Evolutionary conservation across 2,888 invertebrate species (phyloP), one percentile per base, ranked within the genome.

Genomic region (Lysandra coridon): DNA sequence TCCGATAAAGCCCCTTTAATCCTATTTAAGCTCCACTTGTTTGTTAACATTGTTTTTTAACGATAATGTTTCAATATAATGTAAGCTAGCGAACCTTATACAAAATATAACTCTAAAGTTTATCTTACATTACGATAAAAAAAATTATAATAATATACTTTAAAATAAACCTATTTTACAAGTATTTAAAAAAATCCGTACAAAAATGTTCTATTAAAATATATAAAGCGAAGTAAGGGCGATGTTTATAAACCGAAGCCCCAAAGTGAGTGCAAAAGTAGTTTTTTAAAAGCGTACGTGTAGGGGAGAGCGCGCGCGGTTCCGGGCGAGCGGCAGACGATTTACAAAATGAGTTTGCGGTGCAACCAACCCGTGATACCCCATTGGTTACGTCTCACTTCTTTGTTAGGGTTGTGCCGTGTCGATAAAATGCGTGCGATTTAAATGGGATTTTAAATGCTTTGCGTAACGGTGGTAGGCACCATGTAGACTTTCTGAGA

Each of bases 341-440:
- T 94, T 94, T 94, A 94, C 92, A 93, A 93, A 94, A 94, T 93
- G 94, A 94, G 94, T 94, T 94, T 94, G 94, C 91, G 93, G 94
- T 92, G 92, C 93, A 92, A 92, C 93, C 92, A 91, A 90, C 87
- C 92, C 91, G 91, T 90, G 92, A 91, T 92, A 93, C 93, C 90
- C 92, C 92, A 94, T 92, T 91, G 94, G 93, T 91, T 93, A 94
- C 94, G 93, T 94, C 94, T 94, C 92, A 94, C 94, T 94, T 92
- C 89, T 91, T 91, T 89, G 86, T 84, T 88, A 92, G 92, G 85
- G 92, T 86, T 82, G 87, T 53, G 80, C 30, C 4, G 12, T 69
- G 40, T 53, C 57, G 23, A 62, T 64, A 69, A 40, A 33, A n/a
- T 60, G 4, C 53, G 17, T 69, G 53, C 53, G 6, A 14, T 62